These are phyloP conservation scores for Oopsacas minuta DNA, from an alignment of 37 sponge, comb jelly and placozoan species.

Conservation along the genomic window DNA sequence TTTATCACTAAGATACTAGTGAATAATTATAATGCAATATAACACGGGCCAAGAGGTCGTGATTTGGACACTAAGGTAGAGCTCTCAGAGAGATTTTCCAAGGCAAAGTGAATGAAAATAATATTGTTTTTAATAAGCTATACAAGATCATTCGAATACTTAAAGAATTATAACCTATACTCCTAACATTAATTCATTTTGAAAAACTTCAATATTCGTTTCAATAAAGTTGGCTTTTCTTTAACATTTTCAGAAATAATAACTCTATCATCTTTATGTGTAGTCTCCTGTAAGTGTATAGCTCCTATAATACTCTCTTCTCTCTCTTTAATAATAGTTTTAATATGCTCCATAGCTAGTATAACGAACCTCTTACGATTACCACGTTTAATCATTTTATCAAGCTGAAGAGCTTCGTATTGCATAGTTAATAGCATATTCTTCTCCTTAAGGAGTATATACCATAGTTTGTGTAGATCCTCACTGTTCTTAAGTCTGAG, in stretches of 20 bases:
- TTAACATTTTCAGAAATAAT: neutral
- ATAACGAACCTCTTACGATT: neutral
- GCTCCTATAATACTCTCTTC: neutral
- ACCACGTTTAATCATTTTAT: neutral
- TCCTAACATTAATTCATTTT: neutral
- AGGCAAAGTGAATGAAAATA: too few species aligned
- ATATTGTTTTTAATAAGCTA: neutral
- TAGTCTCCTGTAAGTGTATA: neutral
- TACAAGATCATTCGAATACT: neutral
- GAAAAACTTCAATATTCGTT: neutral
- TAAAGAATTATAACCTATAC: neutral
- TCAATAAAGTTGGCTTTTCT: neutral
- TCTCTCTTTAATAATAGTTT: neutral
- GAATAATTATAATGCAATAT: too few species aligned
- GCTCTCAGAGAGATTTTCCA: too few species aligned
- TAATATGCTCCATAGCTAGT: neutral
- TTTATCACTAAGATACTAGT: too few species aligned
- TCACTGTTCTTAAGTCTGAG: conserved; percentile 22
- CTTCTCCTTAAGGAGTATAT: conserved; percentile 28
- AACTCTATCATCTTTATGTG: neutral
- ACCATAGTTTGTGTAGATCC: conserved; percentile 38
- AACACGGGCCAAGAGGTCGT: too few species aligned
- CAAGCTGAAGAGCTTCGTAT: neutral
- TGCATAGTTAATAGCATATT: conserved; percentile 30
- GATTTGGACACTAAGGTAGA: too few species aligned